Base-by-base conservation (phyloP, 2,888 invertebrate genomes). In the Caenorhabditis zanzibari region DNA sequence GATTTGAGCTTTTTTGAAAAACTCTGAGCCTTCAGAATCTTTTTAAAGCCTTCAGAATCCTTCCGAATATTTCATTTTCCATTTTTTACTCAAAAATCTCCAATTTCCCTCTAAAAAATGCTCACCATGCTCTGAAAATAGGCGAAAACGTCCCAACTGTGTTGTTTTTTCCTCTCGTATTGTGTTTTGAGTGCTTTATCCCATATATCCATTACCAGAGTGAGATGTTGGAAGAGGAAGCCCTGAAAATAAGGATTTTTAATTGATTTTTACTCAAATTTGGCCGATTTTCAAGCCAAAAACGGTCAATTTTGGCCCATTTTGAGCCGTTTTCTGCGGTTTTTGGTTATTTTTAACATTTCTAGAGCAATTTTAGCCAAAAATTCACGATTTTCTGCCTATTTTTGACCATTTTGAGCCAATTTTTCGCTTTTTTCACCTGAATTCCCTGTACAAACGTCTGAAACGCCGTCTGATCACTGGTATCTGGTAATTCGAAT, bases 401-500 rank as follows among this genome's bases (percentile, higher is more conserved):
- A n/a, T n/a, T n/a, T n/a, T n/a, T n/a, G n/a, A n/a, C n/a, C n/a
- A 12, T 38, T 38, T 38, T 38, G 9, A 38, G 12, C 12, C 38
- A 12, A 38, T 38, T 38, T 38, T 12, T 38, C 10, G 9, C 38
- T 2, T 10, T 38, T 38, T 38, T 38, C 3, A 68, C 52, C 52
- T 87, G 86, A 22, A 89, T 82, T 2, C 80, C 73, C 56, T 85
- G 77, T 10, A 82, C 82, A 14, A 89, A 79, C 0, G 69, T 4
- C 3, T 81, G 63, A 49, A 88, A 89, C 0, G 88, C 87, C 2
- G 69, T 71, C 35, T 89, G 89, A 73, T 89, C 88, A 0, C 83
- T 69, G 12, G 85, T 83, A 26, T 89, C 89, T 12, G 87, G 87
- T 1, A 89, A 82, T 58, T 89, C 89, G 22, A 88, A 77, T 10